phyloP scores from a whole-genome alignment of 2,888 invertebrate genomes.

The Acanthococcus lagerstroemiae region DNA sequence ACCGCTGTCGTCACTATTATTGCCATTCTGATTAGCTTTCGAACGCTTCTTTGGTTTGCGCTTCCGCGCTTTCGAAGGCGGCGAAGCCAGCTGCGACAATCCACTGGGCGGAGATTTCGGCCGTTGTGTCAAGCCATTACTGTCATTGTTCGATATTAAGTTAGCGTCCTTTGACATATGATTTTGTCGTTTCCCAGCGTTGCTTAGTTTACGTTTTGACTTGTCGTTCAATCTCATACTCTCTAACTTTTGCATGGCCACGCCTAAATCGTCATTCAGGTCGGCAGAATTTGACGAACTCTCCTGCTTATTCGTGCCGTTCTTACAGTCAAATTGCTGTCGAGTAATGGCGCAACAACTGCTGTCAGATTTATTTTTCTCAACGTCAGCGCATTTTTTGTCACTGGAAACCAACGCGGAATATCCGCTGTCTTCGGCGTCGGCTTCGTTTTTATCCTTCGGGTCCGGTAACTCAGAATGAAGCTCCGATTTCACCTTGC shows the following conservation, averaged over 20 bases:
- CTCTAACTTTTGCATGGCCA: constrained; percentile 20
- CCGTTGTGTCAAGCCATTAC: background rate
- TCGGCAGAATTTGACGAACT: no score
- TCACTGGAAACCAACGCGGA: background rate
- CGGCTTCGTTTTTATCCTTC: no score
- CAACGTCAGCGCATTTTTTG: background rate
- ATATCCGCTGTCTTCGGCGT: no score
- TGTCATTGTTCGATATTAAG: background rate
- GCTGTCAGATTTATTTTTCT: background rate
- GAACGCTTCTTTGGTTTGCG: constrained; percentile 9
- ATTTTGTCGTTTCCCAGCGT: background rate
- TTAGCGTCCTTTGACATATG: background rate
- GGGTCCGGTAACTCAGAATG: background rate
- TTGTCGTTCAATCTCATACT: constrained; percentile 10
- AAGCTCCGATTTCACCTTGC: background rate
- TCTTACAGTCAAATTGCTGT: no score
- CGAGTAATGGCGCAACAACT: background rate
- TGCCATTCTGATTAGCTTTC: background rate
- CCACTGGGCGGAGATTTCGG: constrained; percentile 2
- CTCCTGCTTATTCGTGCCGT: no score
- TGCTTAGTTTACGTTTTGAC: constrained; percentile 9
- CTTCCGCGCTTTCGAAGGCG: constrained; percentile 7
- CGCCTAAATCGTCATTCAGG: constrained; percentile 6
- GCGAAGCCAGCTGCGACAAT: background rate
- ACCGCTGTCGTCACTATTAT: background rate